A percentile compares a stretch with the other conserved stretches of the same genome.
Conservation (phyloP, 2,113 vertebrate genomes). For the Peromyscus maniculatus region DNA sequence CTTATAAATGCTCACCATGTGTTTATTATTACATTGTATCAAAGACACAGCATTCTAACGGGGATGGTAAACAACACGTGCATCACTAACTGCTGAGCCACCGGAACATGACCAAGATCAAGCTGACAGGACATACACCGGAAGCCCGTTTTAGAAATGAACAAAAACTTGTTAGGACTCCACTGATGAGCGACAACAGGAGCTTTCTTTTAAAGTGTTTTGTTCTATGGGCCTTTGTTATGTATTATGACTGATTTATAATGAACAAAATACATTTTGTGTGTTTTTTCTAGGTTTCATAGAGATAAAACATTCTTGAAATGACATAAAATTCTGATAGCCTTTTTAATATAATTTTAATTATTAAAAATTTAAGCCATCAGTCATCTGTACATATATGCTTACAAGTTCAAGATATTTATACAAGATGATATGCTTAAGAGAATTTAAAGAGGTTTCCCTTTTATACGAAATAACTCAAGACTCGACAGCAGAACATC, state of each 20-base stretch:
- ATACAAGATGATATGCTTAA: not conserved
- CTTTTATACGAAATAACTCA: not conserved
- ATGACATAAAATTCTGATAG: conserved; percentile 47
- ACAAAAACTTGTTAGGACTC: conserved; percentile 18
- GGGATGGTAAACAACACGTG: not conserved
- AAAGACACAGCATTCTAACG: not conserved
- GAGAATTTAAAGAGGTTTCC: not conserved
- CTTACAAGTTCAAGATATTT: not conserved
- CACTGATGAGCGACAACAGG: not conserved
- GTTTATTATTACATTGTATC: not conserved
- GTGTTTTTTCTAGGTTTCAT: not conserved
- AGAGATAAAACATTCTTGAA: not conserved
- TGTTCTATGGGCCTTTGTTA: not conserved
- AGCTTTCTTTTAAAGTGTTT: conserved; percentile 26
- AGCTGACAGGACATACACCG: not conserved
- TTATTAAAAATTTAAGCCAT: conserved; percentile 34
- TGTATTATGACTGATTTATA: not conserved
- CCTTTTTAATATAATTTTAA: conserved; percentile 44
- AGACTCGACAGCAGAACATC: not conserved
- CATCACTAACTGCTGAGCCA: not conserved
- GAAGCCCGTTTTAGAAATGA: not conserved
- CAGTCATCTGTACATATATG: not conserved
- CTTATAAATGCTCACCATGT: not conserved
- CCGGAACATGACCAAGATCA: conserved; percentile 27
- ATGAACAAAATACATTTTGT: conserved; percentile 18